phyloP scores from a whole-genome alignment of 1,140 invertebrate species.

The Dendroctonus ponderosae region DNA sequence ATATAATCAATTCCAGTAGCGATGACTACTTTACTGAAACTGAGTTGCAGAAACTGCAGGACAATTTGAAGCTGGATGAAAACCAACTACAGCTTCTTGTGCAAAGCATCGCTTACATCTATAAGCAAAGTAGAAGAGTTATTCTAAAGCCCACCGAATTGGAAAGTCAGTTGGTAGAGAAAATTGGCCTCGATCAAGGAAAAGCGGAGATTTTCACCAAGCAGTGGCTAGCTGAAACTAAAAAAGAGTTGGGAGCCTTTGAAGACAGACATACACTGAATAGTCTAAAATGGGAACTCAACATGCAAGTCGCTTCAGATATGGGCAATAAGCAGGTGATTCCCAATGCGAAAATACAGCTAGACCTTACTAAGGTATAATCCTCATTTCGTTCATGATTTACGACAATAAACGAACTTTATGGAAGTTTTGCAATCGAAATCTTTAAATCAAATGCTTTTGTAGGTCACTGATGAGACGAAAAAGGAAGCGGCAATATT shows the following conservation, averaged over 20 bases:
- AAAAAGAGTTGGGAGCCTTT: constrained; percentile 43
- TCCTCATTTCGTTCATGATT: neutral
- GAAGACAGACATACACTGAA: constrained; percentile 41
- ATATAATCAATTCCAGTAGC: constrained; percentile 35
- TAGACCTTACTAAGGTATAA: constrained; percentile 39
- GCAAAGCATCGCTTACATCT: constrained; percentile 43
- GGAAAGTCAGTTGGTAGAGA: constrained; percentile 41
- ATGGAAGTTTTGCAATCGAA: neutral
- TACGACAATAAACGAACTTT: neutral
- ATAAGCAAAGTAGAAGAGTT: constrained; percentile 42
- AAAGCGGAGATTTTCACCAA: constrained; percentile 48
- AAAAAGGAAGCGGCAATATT: constrained; percentile 38
- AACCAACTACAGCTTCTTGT: constrained; percentile 39
- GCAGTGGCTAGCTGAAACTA: constrained; percentile 41
- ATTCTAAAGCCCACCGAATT: constrained; percentile 45
- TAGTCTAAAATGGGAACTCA: constrained; percentile 44
- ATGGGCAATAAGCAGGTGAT: constrained; percentile 33
- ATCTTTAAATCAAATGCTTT: constrained; percentile 6
- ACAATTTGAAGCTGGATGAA: constrained; percentile 37
- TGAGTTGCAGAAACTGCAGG: constrained; percentile 40
- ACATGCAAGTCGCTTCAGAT: constrained; percentile 40
- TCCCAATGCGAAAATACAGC: constrained; percentile 38
- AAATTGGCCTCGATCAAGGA: constrained; percentile 38
- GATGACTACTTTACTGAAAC: constrained; percentile 37
- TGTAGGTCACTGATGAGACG: constrained; percentile 21